These are phyloP conservation scores for Pararge aegeria DNA, from an alignment of 1,140 invertebrate species.

Conservation along the genomic window DNA sequence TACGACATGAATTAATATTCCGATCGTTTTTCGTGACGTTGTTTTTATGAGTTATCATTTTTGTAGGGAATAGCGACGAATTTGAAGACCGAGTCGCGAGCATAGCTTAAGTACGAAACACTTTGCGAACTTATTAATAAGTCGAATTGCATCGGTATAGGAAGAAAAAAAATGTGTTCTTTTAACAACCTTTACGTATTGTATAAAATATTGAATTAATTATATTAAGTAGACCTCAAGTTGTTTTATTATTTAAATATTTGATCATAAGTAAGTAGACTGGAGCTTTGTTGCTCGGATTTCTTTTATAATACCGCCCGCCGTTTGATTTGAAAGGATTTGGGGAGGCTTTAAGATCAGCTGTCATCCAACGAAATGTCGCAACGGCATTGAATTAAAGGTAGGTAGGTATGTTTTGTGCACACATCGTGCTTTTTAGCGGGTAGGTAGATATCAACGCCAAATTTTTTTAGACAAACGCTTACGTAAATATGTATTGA, in stretches of 20 bases:
- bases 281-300: conserved; percentile 27
- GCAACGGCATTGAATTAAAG: background rate
- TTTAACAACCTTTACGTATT: conserved; percentile 65
- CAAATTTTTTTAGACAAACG: too few relatives aligned
- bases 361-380: conserved; percentile 15
- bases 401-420: background rate
- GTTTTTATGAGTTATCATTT: conserved; percentile 78
- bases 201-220: conserved; percentile 67
- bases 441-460: too few relatives aligned
- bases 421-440: background rate
- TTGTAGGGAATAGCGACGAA: conserved; percentile 56
- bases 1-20: conserved; percentile 79
- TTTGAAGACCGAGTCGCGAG: conserved; percentile 48
- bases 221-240: conserved; percentile 41
- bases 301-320: conserved; percentile 36
- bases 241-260: conserved; percentile 43
- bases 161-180: conserved; percentile 53
- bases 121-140: conserved; percentile 65
- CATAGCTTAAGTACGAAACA: conserved; percentile 55
- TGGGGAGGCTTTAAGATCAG: conserved; percentile 8
- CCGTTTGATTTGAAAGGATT: conserved; percentile 26
- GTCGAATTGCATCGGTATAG: conserved; percentile 43
- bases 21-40: conserved; percentile 77
- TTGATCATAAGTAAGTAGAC: conserved; percentile 36
- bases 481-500: too few relatives aligned